These are phyloP conservation scores for Seladonia tumulorum DNA, from an alignment of 2,888 invertebrate genomes.

Conservation along the genomic window DNA sequence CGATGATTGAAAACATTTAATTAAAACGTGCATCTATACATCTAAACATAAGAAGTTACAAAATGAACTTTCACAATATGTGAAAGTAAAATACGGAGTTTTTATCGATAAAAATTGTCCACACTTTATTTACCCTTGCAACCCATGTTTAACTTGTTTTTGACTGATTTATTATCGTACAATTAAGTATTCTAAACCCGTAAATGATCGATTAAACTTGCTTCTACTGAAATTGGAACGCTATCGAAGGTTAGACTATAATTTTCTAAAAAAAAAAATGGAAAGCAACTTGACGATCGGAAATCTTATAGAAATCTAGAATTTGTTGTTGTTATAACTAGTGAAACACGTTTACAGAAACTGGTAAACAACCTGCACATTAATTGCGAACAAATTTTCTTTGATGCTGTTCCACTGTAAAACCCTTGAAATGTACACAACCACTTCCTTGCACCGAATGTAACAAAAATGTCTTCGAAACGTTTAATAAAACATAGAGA, in stretches of 20 bases:
- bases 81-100: constrained; percentile 7
- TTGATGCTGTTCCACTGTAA: constrained; percentile 41
- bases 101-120: background rate
- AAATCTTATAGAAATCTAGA: background rate
- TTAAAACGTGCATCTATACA: background rate
- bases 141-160: background rate
- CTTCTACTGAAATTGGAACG: constrained; percentile 19
- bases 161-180: background rate
- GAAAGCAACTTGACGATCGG: background rate
- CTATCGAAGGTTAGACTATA: constrained; percentile 49
- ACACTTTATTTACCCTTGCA: background rate
- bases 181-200: background rate
- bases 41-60: background rate
- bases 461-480: constrained; percentile 12
- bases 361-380: constrained; percentile 51
- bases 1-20: background rate
- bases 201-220: constrained; percentile 17
- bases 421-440: constrained; percentile 50
- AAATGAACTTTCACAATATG: constrained; percentile 47
- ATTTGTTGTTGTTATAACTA: background rate
- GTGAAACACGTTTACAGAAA: constrained; percentile 12
- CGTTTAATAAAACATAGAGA: background rate
- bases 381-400: constrained; percentile 46
- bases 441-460: constrained; percentile 46
- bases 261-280: constrained; percentile 7